Percentiles rank a stretch among this genome's conserved stretches.
phyloP scores from a whole-genome alignment of 2,797 vertebrate genomes.

The Clarias pachynema region DNA sequence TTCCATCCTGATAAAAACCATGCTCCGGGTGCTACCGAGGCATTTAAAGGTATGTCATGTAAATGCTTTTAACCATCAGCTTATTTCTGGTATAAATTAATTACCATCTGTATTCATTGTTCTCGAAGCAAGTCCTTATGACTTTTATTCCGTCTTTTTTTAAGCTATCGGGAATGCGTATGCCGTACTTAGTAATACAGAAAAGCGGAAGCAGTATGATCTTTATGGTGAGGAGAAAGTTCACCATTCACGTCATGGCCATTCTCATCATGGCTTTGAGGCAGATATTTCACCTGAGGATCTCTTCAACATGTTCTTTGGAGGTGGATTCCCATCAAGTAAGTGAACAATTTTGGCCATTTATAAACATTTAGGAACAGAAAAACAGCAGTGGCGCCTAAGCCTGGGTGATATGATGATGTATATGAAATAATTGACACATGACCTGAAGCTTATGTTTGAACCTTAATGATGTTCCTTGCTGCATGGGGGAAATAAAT shows the following conservation, averaged over 20 bases:
- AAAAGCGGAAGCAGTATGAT: conserved; percentile 94
- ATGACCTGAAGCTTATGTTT: neutral
- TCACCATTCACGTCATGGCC: conserved; percentile 79
- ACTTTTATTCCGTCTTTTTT: neutral
- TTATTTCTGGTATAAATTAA: neutral
- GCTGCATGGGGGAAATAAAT: neutral
- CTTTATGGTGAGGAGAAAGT: conserved; percentile 91
- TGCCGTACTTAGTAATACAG: conserved; percentile 89
- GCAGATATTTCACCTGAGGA: conserved; percentile 98
- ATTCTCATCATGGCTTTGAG: conserved; percentile 83
- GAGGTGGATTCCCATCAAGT: conserved; percentile 96
- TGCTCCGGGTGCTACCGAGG: conserved; percentile 91
- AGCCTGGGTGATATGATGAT: neutral
- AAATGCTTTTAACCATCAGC: neutral
- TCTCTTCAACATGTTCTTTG: conserved; percentile 99
- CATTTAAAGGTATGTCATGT: conserved; percentile 88
- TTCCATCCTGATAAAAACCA: conserved; percentile 99
- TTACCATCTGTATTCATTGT: neutral
- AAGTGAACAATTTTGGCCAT: conserved; percentile 61
- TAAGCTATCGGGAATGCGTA: conserved; percentile 95
- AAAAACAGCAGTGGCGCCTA: neutral
- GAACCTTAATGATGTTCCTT: neutral
- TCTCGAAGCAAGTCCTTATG: neutral
- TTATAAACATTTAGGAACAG: neutral
- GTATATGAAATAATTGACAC: neutral